Evolutionary conservation across 2,113 vertebrate species (phyloP).

Genomic region (Sylvilagus bachmani): DNA sequence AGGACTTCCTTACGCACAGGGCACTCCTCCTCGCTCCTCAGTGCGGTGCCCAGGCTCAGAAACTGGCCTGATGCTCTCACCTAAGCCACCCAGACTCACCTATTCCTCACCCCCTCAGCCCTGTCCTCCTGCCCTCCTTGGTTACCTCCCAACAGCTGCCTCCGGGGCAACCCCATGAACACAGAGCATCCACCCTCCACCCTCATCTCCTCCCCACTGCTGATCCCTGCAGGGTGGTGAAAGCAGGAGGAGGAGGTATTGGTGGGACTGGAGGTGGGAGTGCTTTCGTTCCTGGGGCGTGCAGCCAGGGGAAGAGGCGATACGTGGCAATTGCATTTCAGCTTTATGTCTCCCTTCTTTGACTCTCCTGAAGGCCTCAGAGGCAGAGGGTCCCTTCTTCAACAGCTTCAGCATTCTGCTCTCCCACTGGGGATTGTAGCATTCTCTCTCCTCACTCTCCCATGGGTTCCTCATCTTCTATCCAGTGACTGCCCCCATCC

Average conservation of each 20-base stretch:
- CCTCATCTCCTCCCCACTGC: not conserved
- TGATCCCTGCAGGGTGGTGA: not conserved
- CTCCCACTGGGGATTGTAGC: too few relatives aligned
- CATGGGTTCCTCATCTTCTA: accelerated
- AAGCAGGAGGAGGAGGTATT: not conserved
- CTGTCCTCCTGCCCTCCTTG: not conserved
- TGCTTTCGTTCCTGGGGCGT: not conserved
- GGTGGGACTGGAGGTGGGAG: not conserved
- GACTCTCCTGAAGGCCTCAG: not conserved
- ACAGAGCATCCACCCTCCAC: not conserved
- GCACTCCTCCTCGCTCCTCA: not conserved
- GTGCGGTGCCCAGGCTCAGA: not conserved
- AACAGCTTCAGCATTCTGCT: not conserved
- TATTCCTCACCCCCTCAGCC: not conserved
- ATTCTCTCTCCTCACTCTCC: not conserved
- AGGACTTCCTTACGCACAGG: not conserved
- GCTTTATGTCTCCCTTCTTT: not conserved
- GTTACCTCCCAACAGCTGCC: not conserved
- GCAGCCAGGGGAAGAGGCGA: too few relatives aligned
- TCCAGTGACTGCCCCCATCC: not conserved
- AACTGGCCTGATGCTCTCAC: not conserved
- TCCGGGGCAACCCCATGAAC: accelerated
- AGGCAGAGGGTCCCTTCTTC: not conserved
- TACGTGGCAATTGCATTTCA: too few relatives aligned
- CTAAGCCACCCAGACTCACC: not conserved